A percentile compares a stretch with the other conserved stretches of the same genome.
These are phyloP conservation scores for Apodemus speciosus DNA, from an alignment of 2,113 vertebrate genomes.

Conservation along the genomic window DNA sequence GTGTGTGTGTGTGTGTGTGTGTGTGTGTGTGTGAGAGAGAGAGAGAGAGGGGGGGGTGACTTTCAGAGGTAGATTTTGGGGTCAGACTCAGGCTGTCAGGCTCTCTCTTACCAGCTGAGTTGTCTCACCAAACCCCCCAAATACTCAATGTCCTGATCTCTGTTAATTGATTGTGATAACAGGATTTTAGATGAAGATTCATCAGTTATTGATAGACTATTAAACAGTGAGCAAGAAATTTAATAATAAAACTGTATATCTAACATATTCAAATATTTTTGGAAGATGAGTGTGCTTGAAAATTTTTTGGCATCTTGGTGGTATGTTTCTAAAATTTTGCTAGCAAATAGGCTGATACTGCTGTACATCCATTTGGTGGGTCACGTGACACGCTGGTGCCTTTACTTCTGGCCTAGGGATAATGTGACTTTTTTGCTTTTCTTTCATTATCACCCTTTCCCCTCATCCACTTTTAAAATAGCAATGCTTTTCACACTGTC, in stretches of 20 bases:
- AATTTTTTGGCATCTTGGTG: neutral
- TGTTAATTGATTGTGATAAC: neutral
- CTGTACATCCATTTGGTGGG: slow-evolving; percentile 75
- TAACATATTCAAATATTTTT: neutral
- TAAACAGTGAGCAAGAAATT: slow-evolving; percentile 9
- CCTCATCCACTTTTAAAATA: slow-evolving; percentile 87
- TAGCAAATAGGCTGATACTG: neutral
- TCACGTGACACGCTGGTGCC: slow-evolving; percentile 59
- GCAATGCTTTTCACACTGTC: slow-evolving; percentile 86
- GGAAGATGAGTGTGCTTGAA: neutral
- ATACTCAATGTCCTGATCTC: neutral
- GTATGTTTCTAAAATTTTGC: neutral
- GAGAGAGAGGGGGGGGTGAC: too few species aligned
- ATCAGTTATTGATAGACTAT: neutral
- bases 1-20: neutral
- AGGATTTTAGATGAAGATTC: slow-evolving; percentile 20
- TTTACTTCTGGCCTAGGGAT: slow-evolving; percentile 66
- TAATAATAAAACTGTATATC: neutral
- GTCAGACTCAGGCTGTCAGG: neutral
- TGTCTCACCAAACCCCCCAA: neutral
- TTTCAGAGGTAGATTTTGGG: neutral
- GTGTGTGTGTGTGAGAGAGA: too few species aligned
- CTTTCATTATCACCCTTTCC: slow-evolving; percentile 68
- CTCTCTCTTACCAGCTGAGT: neutral
- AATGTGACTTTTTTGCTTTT: slow-evolving; percentile 76